Evolutionary conservation across 2,888 invertebrate species (phyloP).

Genomic region (Nesidiocoris tenuis): DNA sequence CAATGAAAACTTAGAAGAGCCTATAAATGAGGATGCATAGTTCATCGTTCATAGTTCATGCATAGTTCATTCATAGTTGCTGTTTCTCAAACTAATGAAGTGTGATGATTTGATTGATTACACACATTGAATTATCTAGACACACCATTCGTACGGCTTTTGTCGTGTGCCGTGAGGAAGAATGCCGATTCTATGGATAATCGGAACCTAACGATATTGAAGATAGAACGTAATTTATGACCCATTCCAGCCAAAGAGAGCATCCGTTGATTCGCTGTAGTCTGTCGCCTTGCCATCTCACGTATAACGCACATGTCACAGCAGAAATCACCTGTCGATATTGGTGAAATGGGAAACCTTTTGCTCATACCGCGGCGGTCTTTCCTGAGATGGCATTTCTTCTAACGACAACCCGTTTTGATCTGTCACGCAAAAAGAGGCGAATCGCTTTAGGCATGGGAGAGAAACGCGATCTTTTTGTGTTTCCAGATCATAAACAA

Average conservation of each 20-base stretch:
- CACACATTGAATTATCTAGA: too few relatives aligned
- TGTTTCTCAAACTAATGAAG: too few relatives aligned
- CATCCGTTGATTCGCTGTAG: constrained; percentile 8
- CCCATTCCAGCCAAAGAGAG: constrained; percentile 21
- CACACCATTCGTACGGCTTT: too few relatives aligned
- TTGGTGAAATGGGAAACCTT: constrained; percentile 19
- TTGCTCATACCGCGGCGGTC: not conserved
- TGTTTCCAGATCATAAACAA: not conserved
- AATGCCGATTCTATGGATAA: too few relatives aligned
- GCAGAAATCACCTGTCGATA: constrained; percentile 36
- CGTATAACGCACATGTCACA: constrained; percentile 18
- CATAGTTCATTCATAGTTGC: too few relatives aligned
- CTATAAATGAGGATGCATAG: too few relatives aligned
- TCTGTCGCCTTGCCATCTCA: constrained; percentile 5
- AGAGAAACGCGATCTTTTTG: not conserved
- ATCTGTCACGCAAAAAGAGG: constrained; percentile 22
- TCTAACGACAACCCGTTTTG: constrained; percentile 15
- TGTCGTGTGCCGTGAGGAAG: too few relatives aligned
- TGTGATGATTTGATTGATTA: too few relatives aligned
- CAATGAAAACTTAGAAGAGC: too few relatives aligned
- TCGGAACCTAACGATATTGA: too few relatives aligned
- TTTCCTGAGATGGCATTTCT: not conserved
- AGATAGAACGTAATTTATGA: constrained; percentile 16
- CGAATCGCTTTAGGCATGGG: constrained; percentile 1
- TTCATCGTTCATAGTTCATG: too few relatives aligned